phyloP scores from a whole-genome alignment of 2,113 vertebrate species.

The Oncorhynchus nerka region DNA sequence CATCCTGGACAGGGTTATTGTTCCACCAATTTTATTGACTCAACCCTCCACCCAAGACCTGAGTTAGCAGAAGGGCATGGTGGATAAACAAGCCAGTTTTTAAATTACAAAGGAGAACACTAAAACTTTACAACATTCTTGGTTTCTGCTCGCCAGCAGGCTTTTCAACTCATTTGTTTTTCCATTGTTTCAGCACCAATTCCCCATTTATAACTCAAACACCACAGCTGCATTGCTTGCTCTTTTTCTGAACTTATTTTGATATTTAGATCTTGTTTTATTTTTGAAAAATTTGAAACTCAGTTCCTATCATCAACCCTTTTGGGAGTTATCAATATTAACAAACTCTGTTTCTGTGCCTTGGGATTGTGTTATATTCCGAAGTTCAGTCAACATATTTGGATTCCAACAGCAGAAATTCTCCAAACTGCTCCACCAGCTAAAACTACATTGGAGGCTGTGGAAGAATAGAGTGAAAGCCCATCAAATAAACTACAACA shows the following conservation, averaged over 20 bases:
- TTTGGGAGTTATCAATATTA: not conserved
- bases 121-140: conserved; percentile 38
- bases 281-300: not conserved
- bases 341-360: conserved; percentile 3
- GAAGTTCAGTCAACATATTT: not conserved
- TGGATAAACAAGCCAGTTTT: conserved; percentile 29
- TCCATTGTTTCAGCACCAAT: conserved; percentile 12
- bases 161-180: conserved; percentile 19
- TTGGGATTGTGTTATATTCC: not conserved
- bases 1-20: conserved; percentile 9
- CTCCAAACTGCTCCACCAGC: not conserved
- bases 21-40: conserved; percentile 10
- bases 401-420: conserved; percentile 10
- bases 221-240: conserved; percentile 28
- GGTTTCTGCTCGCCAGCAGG: conserved; percentile 23
- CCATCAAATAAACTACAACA: not conserved
- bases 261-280: conserved; percentile 19
- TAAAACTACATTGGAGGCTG: not conserved
- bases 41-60: conserved; percentile 1
- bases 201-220: not conserved
- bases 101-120: conserved; percentile 29
- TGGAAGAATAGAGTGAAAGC: not conserved
- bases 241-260: conserved; percentile 23
- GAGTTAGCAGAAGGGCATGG: conserved; percentile 9
- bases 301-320: conserved; percentile 1